Evolutionary conservation across 92 coral and sea anemone species (phyloP), one percentile per base, ranked within the genome.

Genomic region (Palythoa heliodiscus): DNA sequence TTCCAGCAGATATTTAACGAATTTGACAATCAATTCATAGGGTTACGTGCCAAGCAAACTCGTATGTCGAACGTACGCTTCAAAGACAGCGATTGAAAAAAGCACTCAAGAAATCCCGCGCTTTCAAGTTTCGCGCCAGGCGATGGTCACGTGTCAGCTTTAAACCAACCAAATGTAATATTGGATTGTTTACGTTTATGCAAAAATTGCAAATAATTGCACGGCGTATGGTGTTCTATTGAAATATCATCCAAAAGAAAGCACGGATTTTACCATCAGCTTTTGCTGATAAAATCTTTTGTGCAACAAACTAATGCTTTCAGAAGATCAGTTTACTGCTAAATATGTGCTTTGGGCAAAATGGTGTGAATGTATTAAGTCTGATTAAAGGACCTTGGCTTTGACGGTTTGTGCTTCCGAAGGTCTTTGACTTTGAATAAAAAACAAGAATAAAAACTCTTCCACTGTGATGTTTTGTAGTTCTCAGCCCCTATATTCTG

Each of bases 91-190:
- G 38, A 86, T 84, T 77, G 66, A 25, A 69, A 87, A 77, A 69
- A 84, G 82, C 83, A 76, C 88, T 92, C 86, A 86, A 63, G 87
- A 84, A 93, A 86, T 95, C 92, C 90, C 99, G 99, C 94, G 98
- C 95, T 91, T 95, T 96, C 97, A 96, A 96, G 92, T 95, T 94
- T 96, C 99, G 98, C 99, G 99, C 99, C 98, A 88, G 85, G 50
- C 63, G 4, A 9, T 11, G 81, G 82, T 94, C 98, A 96, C 98
- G 95, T 96, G 98, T 64, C 85, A 80, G 17, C 57, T 74, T 73
- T 43, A 3, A 64, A 82, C 87, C 77, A 75, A 67, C 82, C 39
- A 52, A 29, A 52, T 83, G 13, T 20, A 29, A 55, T 48, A 60
- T 40, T 63, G 19, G 73, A 37, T 35, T 58, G 25, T 39, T 35